Percentiles rank a stretch among this genome's conserved stretches.
phyloP scores from a whole-genome alignment of 1,140 invertebrate genomes.

The Sycophila sp. region DNA sequence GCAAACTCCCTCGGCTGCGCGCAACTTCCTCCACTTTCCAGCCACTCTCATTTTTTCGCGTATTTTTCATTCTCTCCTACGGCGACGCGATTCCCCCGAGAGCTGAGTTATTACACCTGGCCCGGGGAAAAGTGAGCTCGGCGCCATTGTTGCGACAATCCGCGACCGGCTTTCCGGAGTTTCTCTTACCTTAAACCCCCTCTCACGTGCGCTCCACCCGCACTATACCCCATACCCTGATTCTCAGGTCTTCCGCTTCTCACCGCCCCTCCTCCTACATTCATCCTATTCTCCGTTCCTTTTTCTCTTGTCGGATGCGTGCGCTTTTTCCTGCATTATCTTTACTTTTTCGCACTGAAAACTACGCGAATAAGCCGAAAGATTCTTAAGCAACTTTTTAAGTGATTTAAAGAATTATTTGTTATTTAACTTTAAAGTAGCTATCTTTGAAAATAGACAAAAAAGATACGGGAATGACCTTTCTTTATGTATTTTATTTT shows the following conservation, averaged over 20 bases:
- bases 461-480: too few species aligned
- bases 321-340: too few species aligned
- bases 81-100: not conserved
- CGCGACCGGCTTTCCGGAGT: conserved; percentile 12
- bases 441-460: too few species aligned
- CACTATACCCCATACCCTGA: not conserved
- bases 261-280: not conserved
- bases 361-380: too few species aligned
- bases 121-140: not conserved
- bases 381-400: too few species aligned
- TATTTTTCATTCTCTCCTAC: not conserved
- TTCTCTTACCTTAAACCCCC: conserved; percentile 6
- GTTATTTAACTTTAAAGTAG: too few species aligned
- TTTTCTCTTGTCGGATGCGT: not conserved
- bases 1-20: too few species aligned
- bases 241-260: not conserved
- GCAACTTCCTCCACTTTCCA: too few species aligned
- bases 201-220: not conserved
- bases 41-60: not conserved
- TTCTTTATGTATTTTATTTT: too few species aligned
- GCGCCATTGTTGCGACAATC: conserved; percentile 19
- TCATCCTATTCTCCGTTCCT: too few species aligned
- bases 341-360: too few species aligned
- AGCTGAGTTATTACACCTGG: not conserved
- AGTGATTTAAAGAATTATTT: too few species aligned